Base-by-base conservation (phyloP, 1,140 invertebrate species). In the Wiebesia pumilae region DNA sequence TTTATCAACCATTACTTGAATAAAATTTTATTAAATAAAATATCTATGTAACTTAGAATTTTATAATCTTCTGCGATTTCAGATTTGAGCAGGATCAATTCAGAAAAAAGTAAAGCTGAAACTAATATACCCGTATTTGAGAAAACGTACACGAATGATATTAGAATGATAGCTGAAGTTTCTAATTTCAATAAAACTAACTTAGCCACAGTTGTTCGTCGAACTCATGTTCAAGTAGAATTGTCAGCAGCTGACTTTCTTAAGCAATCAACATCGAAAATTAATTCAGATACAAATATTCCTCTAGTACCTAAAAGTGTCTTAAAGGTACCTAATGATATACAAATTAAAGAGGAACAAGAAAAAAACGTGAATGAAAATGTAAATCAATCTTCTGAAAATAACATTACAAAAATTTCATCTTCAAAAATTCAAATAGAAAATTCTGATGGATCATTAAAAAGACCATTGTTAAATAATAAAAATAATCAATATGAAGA, bases 161-260 rank as follows among this genome's bases (percentile, higher is more conserved):
- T 91, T 58, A 87, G 77, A 3, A 88, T 87, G 78, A 73, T 80
- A 7, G 92, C 92, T 43, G 91, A 91, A 40, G 88, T 90, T 73
- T 91, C 88, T 4, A 91, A 92, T 84, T 94, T 93, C 30, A 91
- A 89, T 35, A 92, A 94, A 87, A 90, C 92, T 7, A 91, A 94
- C 30, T 92, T 91, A 0, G 92, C 93, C 12, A 93, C 93, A 0
- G 92, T 93, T 12, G 92, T 93, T 30, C 89, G 93, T 84, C 90
- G 92, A 81, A 93, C 93, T 35, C 93, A 93, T 69, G 90, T 93
- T n/a, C 91, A 47, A 79, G n/a, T 35, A 58, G 51, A 79, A 47
- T 77, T 47, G n/a, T 47, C 73, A 65, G 2, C 27, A 7, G n/a
- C 2, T 30, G n/a, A 62, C 19, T 62, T 62, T 21, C 19, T 65